Conservation (phyloP, 2,888 invertebrate species). For the Himalopsyche kuldschensis region DNA sequence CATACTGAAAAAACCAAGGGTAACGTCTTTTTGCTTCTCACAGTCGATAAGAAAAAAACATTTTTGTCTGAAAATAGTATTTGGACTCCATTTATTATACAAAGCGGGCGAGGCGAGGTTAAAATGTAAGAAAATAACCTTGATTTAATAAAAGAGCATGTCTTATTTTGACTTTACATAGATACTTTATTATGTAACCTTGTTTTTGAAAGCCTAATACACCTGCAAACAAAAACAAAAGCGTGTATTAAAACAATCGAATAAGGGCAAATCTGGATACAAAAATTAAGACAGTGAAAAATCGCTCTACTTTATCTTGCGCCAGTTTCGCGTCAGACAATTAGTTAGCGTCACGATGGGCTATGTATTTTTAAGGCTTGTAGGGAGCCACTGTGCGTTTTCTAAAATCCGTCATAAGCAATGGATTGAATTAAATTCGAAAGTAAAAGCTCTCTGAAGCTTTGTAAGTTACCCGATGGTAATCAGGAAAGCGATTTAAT, state of each 20-base stretch:
- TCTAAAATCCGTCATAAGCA: neutral
- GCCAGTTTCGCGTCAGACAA: slow-evolving; percentile 20
- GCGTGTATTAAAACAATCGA: slow-evolving; percentile 11
- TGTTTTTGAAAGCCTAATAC: neutral
- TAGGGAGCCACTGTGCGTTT: neutral
- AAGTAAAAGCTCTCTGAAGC: neutral
- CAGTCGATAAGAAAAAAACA: too few species aligned
- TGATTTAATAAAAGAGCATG: too few species aligned
- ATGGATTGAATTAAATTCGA: neutral
- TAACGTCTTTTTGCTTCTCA: too few species aligned
- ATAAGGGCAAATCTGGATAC: slow-evolving; percentile 23
- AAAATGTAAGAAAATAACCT: too few species aligned
- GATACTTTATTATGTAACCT: too few species aligned
- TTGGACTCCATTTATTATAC: too few species aligned
- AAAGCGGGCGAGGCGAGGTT: too few species aligned
- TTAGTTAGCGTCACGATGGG: slow-evolving; percentile 20
- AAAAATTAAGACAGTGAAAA: slow-evolving; percentile 30
- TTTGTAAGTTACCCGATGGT: neutral
- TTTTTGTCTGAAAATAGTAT: too few species aligned
- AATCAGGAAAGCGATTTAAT: neutral
- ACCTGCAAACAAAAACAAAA: slow-evolving; percentile 5
- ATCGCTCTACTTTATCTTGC: slow-evolving; percentile 20
- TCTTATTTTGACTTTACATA: neutral
- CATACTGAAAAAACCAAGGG: too few species aligned
- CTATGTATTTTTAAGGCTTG: neutral